phyloP scores from a whole-genome alignment of 2,113 vertebrate genomes.

The Callospermophilus lateralis region DNA sequence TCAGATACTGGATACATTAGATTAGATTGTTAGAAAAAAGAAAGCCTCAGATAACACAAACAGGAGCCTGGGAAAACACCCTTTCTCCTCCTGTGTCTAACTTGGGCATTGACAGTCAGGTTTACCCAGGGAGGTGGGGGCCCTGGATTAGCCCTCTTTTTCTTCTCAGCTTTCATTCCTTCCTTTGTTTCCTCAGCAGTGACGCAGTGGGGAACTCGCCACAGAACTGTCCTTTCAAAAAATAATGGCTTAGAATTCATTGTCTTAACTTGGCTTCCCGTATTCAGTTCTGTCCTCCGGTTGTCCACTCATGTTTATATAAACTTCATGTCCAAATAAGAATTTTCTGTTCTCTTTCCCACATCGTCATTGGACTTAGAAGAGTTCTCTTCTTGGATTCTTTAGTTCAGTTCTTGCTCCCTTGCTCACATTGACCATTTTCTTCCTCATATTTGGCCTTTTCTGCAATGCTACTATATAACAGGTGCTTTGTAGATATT shows the following conservation, averaged over 20 bases:
- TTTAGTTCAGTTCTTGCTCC: neutral
- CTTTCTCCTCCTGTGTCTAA: accelerated
- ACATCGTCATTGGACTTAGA: neutral
- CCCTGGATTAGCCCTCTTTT: neutral
- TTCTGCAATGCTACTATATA: neutral
- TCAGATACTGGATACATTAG: neutral
- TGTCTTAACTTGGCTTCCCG: neutral
- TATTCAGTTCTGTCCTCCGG: neutral
- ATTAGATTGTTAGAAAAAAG: neutral
- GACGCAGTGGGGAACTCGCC: neutral
- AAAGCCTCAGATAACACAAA: neutral
- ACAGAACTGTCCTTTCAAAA: neutral
- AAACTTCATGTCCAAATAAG: neutral
- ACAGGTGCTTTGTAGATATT: neutral
- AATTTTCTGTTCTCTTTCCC: neutral
- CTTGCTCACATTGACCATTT: neutral
- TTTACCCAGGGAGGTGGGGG: neutral
- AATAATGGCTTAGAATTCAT: neutral
- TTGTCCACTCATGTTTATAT: neutral
- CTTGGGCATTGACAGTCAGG: accelerated
- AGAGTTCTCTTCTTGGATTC: neutral
- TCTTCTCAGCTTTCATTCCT: neutral
- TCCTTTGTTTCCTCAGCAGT: neutral
- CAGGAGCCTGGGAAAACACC: neutral
- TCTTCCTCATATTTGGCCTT: neutral